Percentiles rank a stretch among this genome's conserved stretches.
phyloP scores from a whole-genome alignment of 2,113 vertebrate genomes.

The Triplophysa dalaica region DNA sequence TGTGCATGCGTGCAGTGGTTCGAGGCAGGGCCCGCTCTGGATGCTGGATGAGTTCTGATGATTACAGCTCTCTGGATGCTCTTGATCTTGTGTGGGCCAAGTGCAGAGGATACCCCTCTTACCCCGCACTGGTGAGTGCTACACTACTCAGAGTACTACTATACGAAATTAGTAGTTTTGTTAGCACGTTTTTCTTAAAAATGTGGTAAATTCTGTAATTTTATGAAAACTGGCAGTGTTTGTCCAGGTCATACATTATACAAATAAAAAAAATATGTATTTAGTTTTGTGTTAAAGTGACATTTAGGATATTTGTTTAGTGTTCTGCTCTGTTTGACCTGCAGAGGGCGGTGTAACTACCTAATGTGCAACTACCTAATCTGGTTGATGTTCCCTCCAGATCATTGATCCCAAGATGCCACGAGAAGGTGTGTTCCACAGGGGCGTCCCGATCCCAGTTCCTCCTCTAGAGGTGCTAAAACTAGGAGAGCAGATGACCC shows the following conservation, averaged over 20 bases:
- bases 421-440: slow-evolving; percentile 95
- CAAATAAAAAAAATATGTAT: no score
- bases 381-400: slow-evolving; percentile 64
- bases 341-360: not conserved
- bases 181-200: no score
- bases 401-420: slow-evolving; percentile 99
- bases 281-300: no score
- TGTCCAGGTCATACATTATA: no score
- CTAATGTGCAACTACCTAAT: not conserved
- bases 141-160: not conserved
- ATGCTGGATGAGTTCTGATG: slow-evolving; percentile 92
- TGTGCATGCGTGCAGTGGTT: slow-evolving; percentile 77
- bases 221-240: no score
- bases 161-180: not conserved
- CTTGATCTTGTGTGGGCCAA: slow-evolving; percentile 98
- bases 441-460: slow-evolving; percentile 94
- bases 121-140: slow-evolving; percentile 89
- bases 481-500: slow-evolving; percentile 98
- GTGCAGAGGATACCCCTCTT: slow-evolving; percentile 96
- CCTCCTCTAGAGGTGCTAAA: slow-evolving; percentile 96
- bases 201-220: no score
- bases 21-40: slow-evolving; percentile 82
- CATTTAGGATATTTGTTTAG: no score
- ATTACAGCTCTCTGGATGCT: slow-evolving; percentile 91
- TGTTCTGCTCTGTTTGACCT: not conserved